Percentiles rank a stretch among this genome's conserved stretches.
phyloP scores from a whole-genome alignment of 2,888 invertebrate genomes.

The Drosophila mimica region DNA sequence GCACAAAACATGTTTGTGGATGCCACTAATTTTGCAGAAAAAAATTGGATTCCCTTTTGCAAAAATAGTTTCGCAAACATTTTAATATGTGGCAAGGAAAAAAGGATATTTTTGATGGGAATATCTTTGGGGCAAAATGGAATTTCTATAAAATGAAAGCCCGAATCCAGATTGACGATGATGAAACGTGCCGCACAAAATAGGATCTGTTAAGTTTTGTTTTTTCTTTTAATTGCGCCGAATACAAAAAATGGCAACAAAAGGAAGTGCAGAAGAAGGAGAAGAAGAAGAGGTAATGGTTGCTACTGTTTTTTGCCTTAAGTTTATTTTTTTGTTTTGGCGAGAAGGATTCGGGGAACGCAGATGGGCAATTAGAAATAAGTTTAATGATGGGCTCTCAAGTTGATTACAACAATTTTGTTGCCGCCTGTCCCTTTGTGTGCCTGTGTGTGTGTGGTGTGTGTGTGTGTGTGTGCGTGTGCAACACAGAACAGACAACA shows the following conservation, averaged over 20 bases:
- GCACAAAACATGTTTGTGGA: neutral
- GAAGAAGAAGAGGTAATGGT: constrained; percentile 23
- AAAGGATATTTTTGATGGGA: neutral
- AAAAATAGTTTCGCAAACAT: neutral
- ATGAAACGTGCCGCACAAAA: neutral
- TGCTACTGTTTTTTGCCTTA: constrained; percentile 35
- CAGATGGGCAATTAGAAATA: constrained; percentile 60
- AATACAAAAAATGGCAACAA: neutral
- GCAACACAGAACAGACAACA: neutral
- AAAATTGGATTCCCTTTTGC: neutral
- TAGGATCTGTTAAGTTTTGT: neutral
- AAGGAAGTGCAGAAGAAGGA: neutral
- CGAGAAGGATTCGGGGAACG: neutral
- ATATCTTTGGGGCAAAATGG: neutral
- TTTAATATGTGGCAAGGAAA: neutral
- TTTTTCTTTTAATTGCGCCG: constrained; percentile 2
- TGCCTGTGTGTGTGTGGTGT: neutral
- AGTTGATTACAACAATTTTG: constrained; percentile 56
- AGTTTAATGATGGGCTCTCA: constrained; percentile 64
- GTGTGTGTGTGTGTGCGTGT: neutral
- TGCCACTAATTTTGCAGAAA: neutral
- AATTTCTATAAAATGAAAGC: no score
- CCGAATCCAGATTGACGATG: neutral
- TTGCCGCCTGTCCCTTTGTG: constrained; percentile 21
- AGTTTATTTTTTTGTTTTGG: neutral